phyloP scores from a whole-genome alignment of 2,113 vertebrate species.

The Trinectes maculatus region DNA sequence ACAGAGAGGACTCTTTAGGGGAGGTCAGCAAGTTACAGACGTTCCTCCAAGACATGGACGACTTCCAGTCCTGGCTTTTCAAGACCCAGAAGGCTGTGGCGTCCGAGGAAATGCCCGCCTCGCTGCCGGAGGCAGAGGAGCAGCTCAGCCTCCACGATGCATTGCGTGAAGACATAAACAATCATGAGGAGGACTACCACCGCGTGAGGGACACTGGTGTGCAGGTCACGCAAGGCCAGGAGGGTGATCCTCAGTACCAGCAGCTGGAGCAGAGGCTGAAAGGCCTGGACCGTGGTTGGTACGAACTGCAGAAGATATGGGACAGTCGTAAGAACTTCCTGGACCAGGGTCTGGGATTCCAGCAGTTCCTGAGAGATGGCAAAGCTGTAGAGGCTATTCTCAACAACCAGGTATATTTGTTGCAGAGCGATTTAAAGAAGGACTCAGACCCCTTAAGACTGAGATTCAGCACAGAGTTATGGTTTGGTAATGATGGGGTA shows the following conservation, averaged over 20 bases:
- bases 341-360: conserved; percentile 88
- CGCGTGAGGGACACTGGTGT: conserved; percentile 81
- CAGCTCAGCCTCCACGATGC: conserved; percentile 85
- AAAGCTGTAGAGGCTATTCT: conserved; percentile 92
- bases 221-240: conserved; percentile 82
- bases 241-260: conserved; percentile 91
- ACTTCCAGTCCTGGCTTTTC: conserved; percentile 95
- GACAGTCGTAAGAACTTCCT: conserved; percentile 87
- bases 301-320: conserved; percentile 89
- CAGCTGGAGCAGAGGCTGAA: conserved; percentile 87
- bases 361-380: conserved; percentile 91
- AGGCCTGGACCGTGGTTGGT: conserved; percentile 88
- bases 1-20: conserved; percentile 87
- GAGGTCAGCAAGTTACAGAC: conserved; percentile 95
- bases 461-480: too few species aligned
- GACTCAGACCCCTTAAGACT: too few species aligned
- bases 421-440: too few species aligned
- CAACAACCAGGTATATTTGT: conserved; percentile 97
- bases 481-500: conserved; percentile 23
- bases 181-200: conserved; percentile 83
- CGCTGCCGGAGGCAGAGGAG: conserved; percentile 89
- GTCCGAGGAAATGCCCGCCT: conserved; percentile 86
- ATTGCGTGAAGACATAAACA: conserved; percentile 82
- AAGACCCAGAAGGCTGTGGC: conserved; percentile 90
- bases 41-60: conserved; percentile 93